Base-by-base conservation (phyloP, 2,113 vertebrate genomes). In the Lepidothrix coronata region DNA sequence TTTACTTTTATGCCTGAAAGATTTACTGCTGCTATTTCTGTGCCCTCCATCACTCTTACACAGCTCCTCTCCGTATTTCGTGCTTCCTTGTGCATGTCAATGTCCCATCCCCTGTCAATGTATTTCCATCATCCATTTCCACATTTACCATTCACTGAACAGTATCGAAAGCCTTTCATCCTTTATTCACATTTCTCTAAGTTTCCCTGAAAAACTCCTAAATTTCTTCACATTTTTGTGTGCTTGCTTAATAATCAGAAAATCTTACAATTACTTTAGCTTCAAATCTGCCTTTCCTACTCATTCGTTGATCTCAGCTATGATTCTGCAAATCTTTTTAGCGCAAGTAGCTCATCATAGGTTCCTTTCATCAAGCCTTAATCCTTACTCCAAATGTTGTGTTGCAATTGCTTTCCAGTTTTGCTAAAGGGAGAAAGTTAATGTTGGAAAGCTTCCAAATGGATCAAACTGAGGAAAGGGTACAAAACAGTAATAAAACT, bases 401-500 rank as follows among this genome's bases (percentile, higher is more conserved):
- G 15, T 61, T 78, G 48, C 27, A 52, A 61, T 62, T 77, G 37
- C n/a, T 57, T 89, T 81, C 20, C 23, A 73, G 37, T 41, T 58
- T 44, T 76, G 24, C 25, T 92, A 70, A 85, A 78, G 22, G 44
- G 31, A 82, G 66, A 91, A 84, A 75, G 73, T 61, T 67, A 78
- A 61, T 61, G 9, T 10, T 89, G 84, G 81, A 92, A 77, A 87
- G 3, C 20, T 79, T 91, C 70, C 77, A 94, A 89, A 58, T 73
- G 58, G 77, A 95, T 94, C 70, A 91, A 81, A 87, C 44, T 61
- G 19, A 27, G 41, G 52, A 94, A 58, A 75, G n/a, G 44, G 58
- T 91, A 55, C 8, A 91, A 92, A 95, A 76, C 27, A 91, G n/a
- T 49, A 94, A 62, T 90, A 75, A 95, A 55, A 51, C 63, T n/a